phyloP scores from a whole-genome alignment of 2,797 vertebrate species.

The Sphenodon punctatus region DNA sequence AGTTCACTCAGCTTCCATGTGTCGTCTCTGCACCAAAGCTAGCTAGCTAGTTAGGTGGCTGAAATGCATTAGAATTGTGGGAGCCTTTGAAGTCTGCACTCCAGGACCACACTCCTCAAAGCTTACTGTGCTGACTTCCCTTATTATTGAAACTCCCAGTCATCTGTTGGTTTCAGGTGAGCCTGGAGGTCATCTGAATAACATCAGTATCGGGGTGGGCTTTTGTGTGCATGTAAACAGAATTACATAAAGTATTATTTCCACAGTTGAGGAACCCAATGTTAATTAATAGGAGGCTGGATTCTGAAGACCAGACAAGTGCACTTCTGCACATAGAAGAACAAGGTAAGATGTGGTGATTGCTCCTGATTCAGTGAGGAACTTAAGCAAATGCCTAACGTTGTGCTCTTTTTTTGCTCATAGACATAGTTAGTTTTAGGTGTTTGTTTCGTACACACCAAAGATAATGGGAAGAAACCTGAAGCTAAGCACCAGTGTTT shows the following conservation, averaged over 20 bases:
- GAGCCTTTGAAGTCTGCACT: neutral
- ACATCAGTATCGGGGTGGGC: neutral
- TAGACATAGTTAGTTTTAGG: too few relatives aligned
- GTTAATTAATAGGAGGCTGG: neutral
- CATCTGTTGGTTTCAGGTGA: neutral
- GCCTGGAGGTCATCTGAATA: neutral
- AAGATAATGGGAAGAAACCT: too few relatives aligned
- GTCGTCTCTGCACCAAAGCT: neutral
- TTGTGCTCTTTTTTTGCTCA: too few relatives aligned
- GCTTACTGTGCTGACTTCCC: fast-evolving
- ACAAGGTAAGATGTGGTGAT: too few relatives aligned
- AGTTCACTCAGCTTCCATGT: conserved; percentile 4
- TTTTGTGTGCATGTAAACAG: neutral
- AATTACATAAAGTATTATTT: neutral
- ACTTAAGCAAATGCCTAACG: too few relatives aligned
- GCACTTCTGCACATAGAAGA: too few relatives aligned
- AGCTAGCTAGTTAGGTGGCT: neutral
- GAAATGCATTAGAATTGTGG: neutral
- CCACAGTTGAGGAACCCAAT: neutral
- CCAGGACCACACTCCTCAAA: neutral
- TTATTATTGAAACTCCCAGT: neutral
- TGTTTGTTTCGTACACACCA: too few relatives aligned
- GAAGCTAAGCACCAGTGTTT: too few relatives aligned
- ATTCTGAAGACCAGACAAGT: neutral
- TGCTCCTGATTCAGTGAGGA: too few relatives aligned